Evolutionary conservation across 2,888 invertebrate species (phyloP).

Genomic region (Pyrgus malvae): DNA sequence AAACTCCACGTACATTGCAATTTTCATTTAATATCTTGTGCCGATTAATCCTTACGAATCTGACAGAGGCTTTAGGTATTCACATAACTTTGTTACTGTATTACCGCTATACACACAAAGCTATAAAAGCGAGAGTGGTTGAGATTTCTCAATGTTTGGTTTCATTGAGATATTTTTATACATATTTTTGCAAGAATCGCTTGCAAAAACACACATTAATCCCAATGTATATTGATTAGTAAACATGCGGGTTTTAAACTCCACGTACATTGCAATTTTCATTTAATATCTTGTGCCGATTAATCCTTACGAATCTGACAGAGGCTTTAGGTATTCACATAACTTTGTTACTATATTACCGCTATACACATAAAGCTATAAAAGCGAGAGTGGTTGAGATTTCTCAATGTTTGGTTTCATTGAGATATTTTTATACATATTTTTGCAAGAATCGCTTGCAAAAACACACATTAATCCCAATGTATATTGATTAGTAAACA

Average conservation of each 20-base stretch:
- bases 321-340: neutral
- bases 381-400: too few relatives aligned
- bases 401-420: constrained; percentile 13
- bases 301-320: neutral
- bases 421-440: constrained; percentile 7
- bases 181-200: constrained; percentile 2
- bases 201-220: constrained; percentile 23
- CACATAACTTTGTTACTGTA: constrained; percentile 19
- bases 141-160: constrained; percentile 9
- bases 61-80: neutral
- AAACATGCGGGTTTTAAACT: too few relatives aligned
- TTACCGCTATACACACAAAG: neutral
- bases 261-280: neutral
- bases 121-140: too few relatives aligned
- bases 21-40: neutral
- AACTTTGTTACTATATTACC: constrained; percentile 16
- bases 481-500: too few relatives aligned
- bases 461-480: too few relatives aligned
- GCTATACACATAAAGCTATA: neutral
- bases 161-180: constrained; percentile 12
- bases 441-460: constrained; percentile 13
- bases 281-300: neutral
- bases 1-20: too few relatives aligned
- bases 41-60: neutral
- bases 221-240: too few relatives aligned